Base-by-base conservation (phyloP, 2,888 invertebrate species). In the Camponotus fellah region DNA sequence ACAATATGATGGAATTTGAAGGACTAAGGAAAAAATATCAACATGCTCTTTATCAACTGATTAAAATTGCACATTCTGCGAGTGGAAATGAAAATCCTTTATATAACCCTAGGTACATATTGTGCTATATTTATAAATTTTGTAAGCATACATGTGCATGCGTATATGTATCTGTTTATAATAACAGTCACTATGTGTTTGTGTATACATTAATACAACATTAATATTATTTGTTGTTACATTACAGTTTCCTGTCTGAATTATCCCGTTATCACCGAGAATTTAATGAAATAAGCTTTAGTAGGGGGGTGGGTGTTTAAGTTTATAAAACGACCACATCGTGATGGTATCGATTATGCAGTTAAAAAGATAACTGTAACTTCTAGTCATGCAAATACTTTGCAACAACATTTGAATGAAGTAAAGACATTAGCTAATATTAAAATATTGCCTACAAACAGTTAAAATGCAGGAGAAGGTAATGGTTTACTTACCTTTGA, bases 391-490 rank as follows among this genome's bases (percentile, higher is more conserved):
- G 96, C 97, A 0, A 95, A 96, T 83, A 96, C 96, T 0, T 96
- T 97, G 26, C 95, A 96, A 94, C 96, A 95, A 65, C 97, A 97
- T 95, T 95, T 98, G 62, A 95, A 97, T 3, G 98, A 98, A 96
- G 98, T 98, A 0, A 97, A 97, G 95, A 97, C 97, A 2, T 96
- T 98, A 88, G 98, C 98, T 0, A 96, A 96, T n/a, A 91, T 95
- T 98, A 40, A 97, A 97, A 98, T 93, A 97, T 98, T 86, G 97
- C 97, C 34, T 98, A 98, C 92, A 98, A 98, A n/a, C n/a, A n/a
- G n/a, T n/a, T n/a, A n/a, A n/a, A n/a, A n/a, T n/a, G n/a, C n/a
- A n/a, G n/a, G n/a, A n/a, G n/a, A n/a, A n/a, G n/a, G n/a, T n/a
- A n/a, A n/a, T n/a, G n/a, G n/a, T n/a, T n/a, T n/a, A n/a, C n/a